phyloP scores from a whole-genome alignment of 2,113 vertebrate species.

The Monarcha castaneiventris region DNA sequence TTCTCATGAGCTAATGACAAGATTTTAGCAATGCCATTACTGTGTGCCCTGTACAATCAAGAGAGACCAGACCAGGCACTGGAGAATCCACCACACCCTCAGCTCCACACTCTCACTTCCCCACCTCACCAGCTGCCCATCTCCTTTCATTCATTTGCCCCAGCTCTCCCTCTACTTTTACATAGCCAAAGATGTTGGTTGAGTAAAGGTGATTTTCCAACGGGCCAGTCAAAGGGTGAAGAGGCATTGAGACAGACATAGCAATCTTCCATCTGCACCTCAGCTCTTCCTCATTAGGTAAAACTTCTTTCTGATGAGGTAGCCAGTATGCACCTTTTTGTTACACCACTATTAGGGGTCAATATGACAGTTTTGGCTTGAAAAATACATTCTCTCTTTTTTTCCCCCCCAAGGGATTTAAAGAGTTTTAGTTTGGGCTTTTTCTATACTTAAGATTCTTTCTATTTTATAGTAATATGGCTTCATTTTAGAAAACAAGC shows the following conservation, averaged over 20 bases:
- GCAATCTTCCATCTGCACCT: background rate
- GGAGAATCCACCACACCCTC: fast-evolving
- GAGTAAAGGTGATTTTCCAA: background rate
- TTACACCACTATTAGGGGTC: fast-evolving
- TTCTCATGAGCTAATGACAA: fast-evolving
- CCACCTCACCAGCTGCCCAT: fast-evolving
- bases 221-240: background rate
- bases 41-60: background rate
- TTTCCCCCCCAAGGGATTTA: fast-evolving
- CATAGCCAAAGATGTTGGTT: background rate
- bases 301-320: background rate
- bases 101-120: fast-evolving
- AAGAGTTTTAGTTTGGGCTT: background rate
- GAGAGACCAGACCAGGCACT: background rate
- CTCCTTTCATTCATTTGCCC: fast-evolving
- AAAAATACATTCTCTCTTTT: background rate
- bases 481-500: background rate
- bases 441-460: background rate
- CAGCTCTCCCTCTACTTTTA: background rate
- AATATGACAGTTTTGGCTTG: fast-evolving
- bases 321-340: background rate
- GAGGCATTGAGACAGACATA: background rate
- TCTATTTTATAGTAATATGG: background rate
- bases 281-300: background rate
- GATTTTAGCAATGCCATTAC: background rate